phyloP scores from a whole-genome alignment of 2,113 vertebrate genomes.

The Pavo muticus region DNA sequence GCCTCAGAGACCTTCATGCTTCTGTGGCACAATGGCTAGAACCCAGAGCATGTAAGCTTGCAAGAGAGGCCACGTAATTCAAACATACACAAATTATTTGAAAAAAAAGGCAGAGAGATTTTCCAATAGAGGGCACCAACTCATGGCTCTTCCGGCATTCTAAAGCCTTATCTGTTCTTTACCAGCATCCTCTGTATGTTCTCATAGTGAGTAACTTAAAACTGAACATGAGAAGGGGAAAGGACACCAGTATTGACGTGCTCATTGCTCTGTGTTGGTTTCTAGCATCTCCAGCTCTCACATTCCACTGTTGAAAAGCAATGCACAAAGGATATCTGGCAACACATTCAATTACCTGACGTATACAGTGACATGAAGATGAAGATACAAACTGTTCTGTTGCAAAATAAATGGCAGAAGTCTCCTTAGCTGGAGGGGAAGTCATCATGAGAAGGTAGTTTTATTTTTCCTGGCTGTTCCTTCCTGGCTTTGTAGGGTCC shows the following conservation, averaged over 20 bases:
- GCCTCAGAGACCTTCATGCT: neutral
- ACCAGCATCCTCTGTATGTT: neutral
- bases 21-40: neutral
- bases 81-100: neutral
- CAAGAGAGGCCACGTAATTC: neutral
- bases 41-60: fast-evolving
- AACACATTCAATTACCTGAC: neutral
- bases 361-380: neutral
- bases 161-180: neutral
- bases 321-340: neutral
- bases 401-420: neutral
- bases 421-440: neutral
- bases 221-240: neutral
- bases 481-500: neutral
- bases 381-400: neutral
- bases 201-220: neutral
- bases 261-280: neutral
- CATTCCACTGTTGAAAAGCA: neutral
- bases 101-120: neutral
- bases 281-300: neutral
- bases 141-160: neutral
- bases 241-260: neutral
- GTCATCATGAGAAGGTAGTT: neutral
- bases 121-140: neutral
- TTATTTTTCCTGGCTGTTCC: conserved; percentile 50